phyloP scores from a whole-genome alignment of 2,797 vertebrate species.

The Catamblyrhynchus diadema region DNA sequence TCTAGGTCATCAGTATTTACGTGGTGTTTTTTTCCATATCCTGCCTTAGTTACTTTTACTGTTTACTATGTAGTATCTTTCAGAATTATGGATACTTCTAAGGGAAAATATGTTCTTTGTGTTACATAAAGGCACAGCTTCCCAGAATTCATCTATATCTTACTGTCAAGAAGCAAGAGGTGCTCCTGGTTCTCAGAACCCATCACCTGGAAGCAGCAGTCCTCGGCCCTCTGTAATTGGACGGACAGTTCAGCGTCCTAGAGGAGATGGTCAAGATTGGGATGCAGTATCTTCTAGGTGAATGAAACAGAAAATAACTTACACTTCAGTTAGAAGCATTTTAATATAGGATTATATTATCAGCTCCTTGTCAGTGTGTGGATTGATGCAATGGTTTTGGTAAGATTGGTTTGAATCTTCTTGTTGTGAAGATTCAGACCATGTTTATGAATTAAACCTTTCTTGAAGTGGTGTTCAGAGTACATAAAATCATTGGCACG shows the following conservation, averaged over 20 bases:
- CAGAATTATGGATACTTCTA: background rate
- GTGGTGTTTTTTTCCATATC: background rate
- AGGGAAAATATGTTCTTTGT: background rate
- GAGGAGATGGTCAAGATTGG: conserved; percentile 95
- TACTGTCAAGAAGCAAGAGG: conserved; percentile 82
- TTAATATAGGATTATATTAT: background rate
- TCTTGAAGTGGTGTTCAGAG: background rate
- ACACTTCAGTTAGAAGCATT: background rate
- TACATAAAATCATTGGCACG: fast-evolving
- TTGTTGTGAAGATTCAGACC: background rate
- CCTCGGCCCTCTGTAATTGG: conserved; percentile 92
- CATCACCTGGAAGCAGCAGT: conserved; percentile 85
- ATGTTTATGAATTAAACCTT: background rate
- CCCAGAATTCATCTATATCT: conserved; percentile 92
- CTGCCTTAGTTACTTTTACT: background rate
- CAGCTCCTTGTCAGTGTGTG: background rate
- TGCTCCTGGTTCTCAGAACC: conserved; percentile 79
- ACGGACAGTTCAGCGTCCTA: conserved; percentile 85
- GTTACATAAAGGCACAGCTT: conserved; percentile 80
- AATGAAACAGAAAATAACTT: background rate
- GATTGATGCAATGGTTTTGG: background rate
- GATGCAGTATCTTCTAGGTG: conserved; percentile 90
- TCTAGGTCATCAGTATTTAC: background rate
- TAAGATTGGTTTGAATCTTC: background rate
- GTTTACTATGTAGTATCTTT: background rate